These are phyloP conservation scores for Oryzias woworae DNA, from an alignment of 2,113 vertebrate species.

Conservation along the genomic window DNA sequence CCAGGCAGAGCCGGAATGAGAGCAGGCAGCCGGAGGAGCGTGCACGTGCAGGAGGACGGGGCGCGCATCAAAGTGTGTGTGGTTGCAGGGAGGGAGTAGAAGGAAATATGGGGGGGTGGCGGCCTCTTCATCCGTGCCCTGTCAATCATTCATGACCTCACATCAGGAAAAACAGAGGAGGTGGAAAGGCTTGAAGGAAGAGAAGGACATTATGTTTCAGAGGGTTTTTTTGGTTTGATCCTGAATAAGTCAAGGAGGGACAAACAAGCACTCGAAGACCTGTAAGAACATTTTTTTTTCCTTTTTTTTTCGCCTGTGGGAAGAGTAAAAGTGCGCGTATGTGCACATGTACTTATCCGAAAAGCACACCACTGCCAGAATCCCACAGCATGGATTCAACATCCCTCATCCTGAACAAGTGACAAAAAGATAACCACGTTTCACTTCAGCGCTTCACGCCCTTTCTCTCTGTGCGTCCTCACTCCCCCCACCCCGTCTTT, in stretches of 20 bases:
- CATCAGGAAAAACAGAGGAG: conserved; percentile 59
- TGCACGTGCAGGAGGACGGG: conserved; percentile 44
- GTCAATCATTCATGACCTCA: conserved; percentile 76
- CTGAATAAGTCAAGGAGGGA: conserved; percentile 61
- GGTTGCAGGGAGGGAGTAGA: conserved; percentile 10
- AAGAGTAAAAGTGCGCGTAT: background rate
- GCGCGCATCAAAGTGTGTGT: conserved; percentile 44
- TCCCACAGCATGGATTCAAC: conserved; percentile 60
- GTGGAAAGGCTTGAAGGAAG: conserved; percentile 45
- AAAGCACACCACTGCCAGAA: conserved; percentile 47
- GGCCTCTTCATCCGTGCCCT: conserved; percentile 71
- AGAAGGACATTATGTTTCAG: conserved; percentile 45
- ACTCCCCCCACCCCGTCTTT: conserved; percentile 54
- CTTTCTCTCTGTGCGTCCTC: conserved; percentile 32
- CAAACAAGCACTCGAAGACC: conserved; percentile 55
- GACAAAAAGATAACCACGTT: conserved; percentile 77
- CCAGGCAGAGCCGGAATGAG: conserved; percentile 44
- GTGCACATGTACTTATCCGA: conserved; percentile 32
- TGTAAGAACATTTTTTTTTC: conserved; percentile 34
- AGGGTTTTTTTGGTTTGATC: conserved; percentile 53
- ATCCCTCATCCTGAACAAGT: conserved; percentile 71
- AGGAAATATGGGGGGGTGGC: conserved; percentile 13
- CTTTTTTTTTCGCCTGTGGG: conserved; percentile 15
- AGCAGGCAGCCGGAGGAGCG: conserved; percentile 64
- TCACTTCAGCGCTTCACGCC: conserved; percentile 66